Base-by-base conservation (phyloP, 1,140 invertebrate genomes). In the Neomicropteryx cornuta region DNA sequence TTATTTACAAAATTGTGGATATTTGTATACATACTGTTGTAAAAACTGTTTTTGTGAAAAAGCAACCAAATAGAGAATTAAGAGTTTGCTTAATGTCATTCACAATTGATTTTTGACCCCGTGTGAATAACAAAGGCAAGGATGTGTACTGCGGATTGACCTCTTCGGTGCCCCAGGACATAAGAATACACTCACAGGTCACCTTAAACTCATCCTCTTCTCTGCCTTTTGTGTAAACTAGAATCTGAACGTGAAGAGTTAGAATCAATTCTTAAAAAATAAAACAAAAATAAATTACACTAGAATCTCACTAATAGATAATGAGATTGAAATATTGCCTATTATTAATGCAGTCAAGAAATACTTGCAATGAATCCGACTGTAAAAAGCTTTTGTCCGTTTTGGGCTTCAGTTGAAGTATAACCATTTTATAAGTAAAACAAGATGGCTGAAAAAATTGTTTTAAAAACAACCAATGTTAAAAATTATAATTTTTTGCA, bases 1-100 rank as follows among this genome's bases (percentile, higher is more conserved):
- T 13, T 22, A 35, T 35, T 3, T 21, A 44, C 32, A 23, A 39
- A 41, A 37, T 46, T 14, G 22, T 16, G 23, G 13, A 35, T 8
- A 27, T 8, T 27, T 27, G 8, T 14, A 24, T 21, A 31, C 24
- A 37, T 49, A 68, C 65, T 56, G 66, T 58, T 34, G 55, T 57
- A 43, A 66, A 66, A 47, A 22, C 36, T 32, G 57, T 55, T 10
- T 55, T 58, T 28, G 54, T 55, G 18, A 68, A 59, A 28, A 56
- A 58, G 34, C 65, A 68, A 34, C 66, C 63, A 59, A 68, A 68
- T 31, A 64, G 40, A 28, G 46, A 56, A 36, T 55, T 55, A 30
- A 66, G 37, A 5, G 45, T 49, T 4, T 46, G 41, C 42, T 58
- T 60, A 0, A 66, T 61, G 33, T 48, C 46, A 31, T 38, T 39